Conservation (phyloP, 2,797 vertebrate species). For the Chanos chanos region DNA sequence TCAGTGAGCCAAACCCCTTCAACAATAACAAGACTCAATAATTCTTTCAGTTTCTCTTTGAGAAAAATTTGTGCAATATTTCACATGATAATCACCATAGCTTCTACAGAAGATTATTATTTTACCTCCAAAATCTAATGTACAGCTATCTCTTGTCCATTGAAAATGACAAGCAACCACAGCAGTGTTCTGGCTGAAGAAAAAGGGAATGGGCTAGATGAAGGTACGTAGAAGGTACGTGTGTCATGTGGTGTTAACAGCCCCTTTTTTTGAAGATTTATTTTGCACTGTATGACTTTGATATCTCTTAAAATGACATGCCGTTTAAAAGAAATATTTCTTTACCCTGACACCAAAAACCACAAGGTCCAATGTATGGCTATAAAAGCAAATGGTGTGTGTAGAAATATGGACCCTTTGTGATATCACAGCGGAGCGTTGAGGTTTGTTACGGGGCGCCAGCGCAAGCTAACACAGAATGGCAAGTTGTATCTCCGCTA, state of each 20-base stretch:
- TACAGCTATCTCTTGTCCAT: too few species aligned
- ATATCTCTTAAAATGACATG: constrained; percentile 40
- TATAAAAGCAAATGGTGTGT: constrained; percentile 47
- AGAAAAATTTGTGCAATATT: too few species aligned
- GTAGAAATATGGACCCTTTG: constrained; percentile 29
- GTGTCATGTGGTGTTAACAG: constrained; percentile 21
- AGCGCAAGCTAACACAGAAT: background rate
- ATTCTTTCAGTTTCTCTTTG: too few species aligned
- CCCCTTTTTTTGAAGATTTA: constrained; percentile 23
- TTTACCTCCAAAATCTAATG: too few species aligned
- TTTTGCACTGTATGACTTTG: constrained; percentile 37
- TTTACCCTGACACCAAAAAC: constrained; percentile 34
- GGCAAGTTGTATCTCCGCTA: background rate
- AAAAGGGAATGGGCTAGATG: too few species aligned
- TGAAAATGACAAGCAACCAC: too few species aligned
- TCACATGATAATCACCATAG: too few species aligned
- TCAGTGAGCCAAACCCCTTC: constrained; percentile 6
- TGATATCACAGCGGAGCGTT: constrained; percentile 13
- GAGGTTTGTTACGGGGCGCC: constrained; percentile 14
- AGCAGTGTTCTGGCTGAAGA: too few species aligned
- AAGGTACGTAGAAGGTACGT: too few species aligned
- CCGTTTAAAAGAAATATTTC: constrained; percentile 44
- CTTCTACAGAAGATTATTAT: too few species aligned
- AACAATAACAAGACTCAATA: too few species aligned
- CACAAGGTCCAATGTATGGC: constrained; percentile 37